Evolutionary conservation across 2,888 invertebrate genomes (phyloP).

Genomic region (Rhodophaea formosa): DNA sequence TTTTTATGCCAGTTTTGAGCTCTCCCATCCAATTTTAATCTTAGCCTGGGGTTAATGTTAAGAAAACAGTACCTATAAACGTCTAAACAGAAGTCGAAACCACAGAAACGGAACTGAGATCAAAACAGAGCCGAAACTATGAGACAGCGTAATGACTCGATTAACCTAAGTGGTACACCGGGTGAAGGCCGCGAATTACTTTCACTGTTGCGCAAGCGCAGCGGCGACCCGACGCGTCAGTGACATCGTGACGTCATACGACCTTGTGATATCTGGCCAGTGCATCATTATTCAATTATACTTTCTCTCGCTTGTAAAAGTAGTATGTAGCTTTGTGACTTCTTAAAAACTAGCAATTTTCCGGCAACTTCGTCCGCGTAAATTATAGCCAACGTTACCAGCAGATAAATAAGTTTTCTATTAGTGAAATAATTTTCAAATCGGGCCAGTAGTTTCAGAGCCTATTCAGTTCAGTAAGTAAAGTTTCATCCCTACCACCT

Average conservation of each 20-base stretch:
- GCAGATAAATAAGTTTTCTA: too few species aligned
- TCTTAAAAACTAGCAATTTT: too few species aligned
- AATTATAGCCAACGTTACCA: too few species aligned
- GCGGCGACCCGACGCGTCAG: slow-evolving; percentile 27
- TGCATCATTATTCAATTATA: background rate
- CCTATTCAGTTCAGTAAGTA: too few species aligned
- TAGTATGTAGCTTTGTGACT: background rate
- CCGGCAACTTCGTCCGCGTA: too few species aligned
- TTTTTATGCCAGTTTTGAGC: background rate
- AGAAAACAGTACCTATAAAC: background rate
- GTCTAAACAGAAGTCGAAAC: background rate
- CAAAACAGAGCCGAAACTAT: background rate
- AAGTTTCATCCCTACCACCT: too few species aligned
- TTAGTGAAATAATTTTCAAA: too few species aligned
- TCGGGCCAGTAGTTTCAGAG: too few species aligned
- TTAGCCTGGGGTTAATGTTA: too few species aligned
- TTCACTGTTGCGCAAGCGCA: slow-evolving; percentile 54
- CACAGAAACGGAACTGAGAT: background rate
- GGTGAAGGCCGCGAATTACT: slow-evolving; percentile 71
- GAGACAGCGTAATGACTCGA: slow-evolving; percentile 19
- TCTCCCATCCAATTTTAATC: background rate
- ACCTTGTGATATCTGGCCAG: slow-evolving; percentile 29
- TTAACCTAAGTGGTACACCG: slow-evolving; percentile 26
- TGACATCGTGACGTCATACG: slow-evolving; percentile 15
- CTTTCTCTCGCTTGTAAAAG: background rate